Conservation (phyloP, 2,113 vertebrate species). For the Eubucco bourcierii region DNA sequence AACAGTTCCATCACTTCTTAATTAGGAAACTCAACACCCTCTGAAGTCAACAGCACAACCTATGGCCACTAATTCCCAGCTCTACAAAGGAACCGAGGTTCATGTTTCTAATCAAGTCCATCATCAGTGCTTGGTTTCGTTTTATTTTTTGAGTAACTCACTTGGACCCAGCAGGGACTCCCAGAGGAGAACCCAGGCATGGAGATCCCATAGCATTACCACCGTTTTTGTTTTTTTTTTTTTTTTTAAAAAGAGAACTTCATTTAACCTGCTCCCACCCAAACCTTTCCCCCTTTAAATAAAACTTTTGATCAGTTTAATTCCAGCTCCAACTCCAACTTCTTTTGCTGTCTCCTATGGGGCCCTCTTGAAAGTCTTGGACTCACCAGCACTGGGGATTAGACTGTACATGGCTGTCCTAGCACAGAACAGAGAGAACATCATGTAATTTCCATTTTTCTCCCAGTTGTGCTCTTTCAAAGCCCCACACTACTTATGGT, state of each 20-base stretch:
- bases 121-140: background rate
- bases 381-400: conserved; percentile 30
- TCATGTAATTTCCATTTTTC: conserved; percentile 76
- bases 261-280: background rate
- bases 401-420: conserved; percentile 60
- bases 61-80: background rate
- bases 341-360: background rate
- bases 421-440: conserved; percentile 66
- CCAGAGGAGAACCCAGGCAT: background rate
- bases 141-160: conserved; percentile 30
- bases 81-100: background rate
- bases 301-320: background rate
- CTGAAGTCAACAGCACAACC: background rate
- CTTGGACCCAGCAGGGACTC: background rate
- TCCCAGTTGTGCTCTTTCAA: conserved; percentile 61
- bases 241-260: background rate
- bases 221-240: background rate
- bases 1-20: background rate
- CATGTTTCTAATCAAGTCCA: background rate
- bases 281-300: background rate
- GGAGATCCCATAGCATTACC: background rate
- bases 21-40: background rate
- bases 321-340: background rate
- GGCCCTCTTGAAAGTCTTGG: conserved; percentile 16
- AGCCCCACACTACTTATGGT: conserved; percentile 57